Conservation (phyloP, 2,113 vertebrate genomes). For the Aegotheles bennettii region DNA sequence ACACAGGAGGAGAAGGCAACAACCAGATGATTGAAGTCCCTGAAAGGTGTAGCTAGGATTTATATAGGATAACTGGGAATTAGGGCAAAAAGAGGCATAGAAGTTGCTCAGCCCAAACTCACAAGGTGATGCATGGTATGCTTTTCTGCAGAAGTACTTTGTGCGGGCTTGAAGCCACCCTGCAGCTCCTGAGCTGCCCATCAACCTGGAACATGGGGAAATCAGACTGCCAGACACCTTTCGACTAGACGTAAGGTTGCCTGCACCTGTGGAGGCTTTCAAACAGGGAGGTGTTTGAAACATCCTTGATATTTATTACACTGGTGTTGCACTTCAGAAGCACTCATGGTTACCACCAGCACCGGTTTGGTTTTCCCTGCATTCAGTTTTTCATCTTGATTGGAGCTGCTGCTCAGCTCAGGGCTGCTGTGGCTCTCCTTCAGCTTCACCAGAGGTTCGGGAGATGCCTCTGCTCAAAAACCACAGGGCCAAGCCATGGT, state of each 20-base stretch:
- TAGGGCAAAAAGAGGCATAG: background rate
- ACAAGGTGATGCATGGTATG: rapidly evolving
- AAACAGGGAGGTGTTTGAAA: background rate
- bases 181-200: background rate
- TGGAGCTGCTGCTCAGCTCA: background rate
- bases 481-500: background rate
- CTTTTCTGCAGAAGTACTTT: background rate
- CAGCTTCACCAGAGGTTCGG: background rate
- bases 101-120: background rate
- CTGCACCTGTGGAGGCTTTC: rapidly evolving
- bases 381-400: background rate
- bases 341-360: background rate
- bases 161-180: background rate
- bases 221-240: background rate
- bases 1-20: background rate
- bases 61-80: background rate
- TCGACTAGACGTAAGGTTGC: background rate
- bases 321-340: background rate
- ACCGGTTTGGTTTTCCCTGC: background rate
- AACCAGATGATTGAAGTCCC: background rate
- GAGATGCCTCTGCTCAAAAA: background rate
- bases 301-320: background rate
- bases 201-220: background rate
- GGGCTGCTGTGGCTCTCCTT: background rate
- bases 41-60: background rate